Conservation (phyloP, 2,113 vertebrate genomes). For the Vidua chalybeata region DNA sequence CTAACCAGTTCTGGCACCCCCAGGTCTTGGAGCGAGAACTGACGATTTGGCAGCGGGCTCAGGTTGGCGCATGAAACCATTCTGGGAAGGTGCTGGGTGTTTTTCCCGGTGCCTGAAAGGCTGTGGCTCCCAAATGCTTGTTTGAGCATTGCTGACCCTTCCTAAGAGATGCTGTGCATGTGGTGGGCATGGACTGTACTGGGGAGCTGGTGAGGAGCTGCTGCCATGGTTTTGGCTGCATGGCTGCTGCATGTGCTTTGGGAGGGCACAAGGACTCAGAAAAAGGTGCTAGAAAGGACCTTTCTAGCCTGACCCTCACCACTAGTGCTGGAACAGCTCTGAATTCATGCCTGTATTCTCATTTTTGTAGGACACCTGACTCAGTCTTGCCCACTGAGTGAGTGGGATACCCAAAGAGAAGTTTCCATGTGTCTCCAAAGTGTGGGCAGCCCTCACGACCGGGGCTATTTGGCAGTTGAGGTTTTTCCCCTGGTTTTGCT, state of each 20-base stretch:
- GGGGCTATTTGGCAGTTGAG: background rate
- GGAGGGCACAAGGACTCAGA: background rate
- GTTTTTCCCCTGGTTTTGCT: background rate
- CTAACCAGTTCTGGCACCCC: constrained; percentile 10
- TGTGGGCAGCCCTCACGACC: background rate
- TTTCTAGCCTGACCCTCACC: background rate
- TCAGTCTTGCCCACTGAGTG: fast-evolving
- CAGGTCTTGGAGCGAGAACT: background rate
- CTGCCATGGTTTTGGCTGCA: background rate
- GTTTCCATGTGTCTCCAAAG: background rate
- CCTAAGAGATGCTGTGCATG: background rate
- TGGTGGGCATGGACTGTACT: fast-evolving
- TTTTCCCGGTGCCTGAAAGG: background rate
- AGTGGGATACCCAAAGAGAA: background rate
- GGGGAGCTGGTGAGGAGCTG: background rate
- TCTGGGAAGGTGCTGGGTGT: background rate
- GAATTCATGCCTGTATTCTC: background rate
- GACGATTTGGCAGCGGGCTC: background rate
- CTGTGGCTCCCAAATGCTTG: background rate
- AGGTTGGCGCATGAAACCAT: background rate
- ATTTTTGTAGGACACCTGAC: background rate
- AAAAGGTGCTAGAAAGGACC: background rate
- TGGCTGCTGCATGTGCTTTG: background rate
- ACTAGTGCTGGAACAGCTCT: background rate
- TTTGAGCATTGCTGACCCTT: background rate